phyloP scores from a whole-genome alignment of 2,797 vertebrate species.

The Cryptoblepharus egeriae region DNA sequence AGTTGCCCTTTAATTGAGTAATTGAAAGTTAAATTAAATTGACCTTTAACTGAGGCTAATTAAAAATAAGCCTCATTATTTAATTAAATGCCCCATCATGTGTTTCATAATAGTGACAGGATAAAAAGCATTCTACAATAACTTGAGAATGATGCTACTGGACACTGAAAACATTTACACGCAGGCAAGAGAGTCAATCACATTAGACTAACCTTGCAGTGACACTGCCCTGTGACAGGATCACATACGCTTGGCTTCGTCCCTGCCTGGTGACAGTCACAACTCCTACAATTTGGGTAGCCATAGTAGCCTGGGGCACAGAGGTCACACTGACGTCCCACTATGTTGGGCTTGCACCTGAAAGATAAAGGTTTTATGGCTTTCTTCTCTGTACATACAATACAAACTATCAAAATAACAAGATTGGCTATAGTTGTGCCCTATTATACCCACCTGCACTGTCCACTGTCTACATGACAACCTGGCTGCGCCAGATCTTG shows the following conservation, averaged over 20 bases:
- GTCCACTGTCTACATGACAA: conserved; percentile 88
- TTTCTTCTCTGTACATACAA: background rate
- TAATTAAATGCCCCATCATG: background rate
- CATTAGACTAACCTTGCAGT: conserved; percentile 88
- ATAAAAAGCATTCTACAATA: background rate
- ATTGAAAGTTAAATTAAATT: no score
- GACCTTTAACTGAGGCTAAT: no score
- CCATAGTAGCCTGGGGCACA: conserved; percentile 89
- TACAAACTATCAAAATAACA: background rate
- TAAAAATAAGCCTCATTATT: background rate
- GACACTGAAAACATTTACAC: background rate
- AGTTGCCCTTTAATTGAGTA: no score
- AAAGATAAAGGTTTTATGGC: background rate
- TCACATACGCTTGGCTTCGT: conserved; percentile 84
- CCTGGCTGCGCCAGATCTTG: conserved; percentile 75
- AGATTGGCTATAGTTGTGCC: background rate
- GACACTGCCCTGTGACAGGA: conserved; percentile 86
- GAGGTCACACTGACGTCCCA: conserved; percentile 89
- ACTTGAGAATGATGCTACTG: background rate
- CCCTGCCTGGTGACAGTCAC: conserved; percentile 90
- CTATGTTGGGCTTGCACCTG: conserved; percentile 91
- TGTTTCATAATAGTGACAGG: background rate
- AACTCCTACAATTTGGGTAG: conserved; percentile 88
- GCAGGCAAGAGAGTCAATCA: background rate
- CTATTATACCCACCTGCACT: conserved; percentile 85